phyloP scores from a whole-genome alignment of 2,797 vertebrate genomes.

The Euphonia xanthogaster region DNA sequence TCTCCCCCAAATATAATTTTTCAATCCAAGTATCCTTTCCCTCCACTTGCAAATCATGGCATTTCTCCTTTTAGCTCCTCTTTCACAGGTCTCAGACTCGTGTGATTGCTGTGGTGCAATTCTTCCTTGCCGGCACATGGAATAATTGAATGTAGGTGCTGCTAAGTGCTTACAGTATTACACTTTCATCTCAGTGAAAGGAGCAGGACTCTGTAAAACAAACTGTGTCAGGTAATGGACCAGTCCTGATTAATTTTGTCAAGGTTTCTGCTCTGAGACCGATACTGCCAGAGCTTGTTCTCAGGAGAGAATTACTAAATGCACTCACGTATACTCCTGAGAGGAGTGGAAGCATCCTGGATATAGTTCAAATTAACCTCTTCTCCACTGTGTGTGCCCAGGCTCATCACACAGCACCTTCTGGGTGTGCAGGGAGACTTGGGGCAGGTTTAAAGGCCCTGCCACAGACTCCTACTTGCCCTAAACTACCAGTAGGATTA shows the following conservation, averaged over 20 bases:
- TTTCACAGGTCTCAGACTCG: neutral
- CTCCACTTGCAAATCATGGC: neutral
- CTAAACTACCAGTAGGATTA: neutral
- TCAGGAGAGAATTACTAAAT: neutral
- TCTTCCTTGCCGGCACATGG: neutral
- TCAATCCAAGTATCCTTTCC: neutral
- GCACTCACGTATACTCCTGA: conserved; percentile 29
- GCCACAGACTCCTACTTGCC: neutral
- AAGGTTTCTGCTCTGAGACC: conserved; percentile 26
- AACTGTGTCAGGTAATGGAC: conserved; percentile 54
- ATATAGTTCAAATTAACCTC: conserved; percentile 10
- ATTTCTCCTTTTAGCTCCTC: neutral
- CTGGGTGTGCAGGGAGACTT: neutral
- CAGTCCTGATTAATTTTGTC: conserved; percentile 59
- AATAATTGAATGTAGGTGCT: neutral
- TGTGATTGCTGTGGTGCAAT: neutral
- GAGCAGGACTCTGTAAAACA: conserved; percentile 37
- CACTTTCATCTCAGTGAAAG: conserved; percentile 7
- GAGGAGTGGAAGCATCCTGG: conserved; percentile 1
- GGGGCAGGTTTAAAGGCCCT: neutral
- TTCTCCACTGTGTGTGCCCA: neutral
- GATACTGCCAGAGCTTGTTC: neutral
- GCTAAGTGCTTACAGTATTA: conserved; percentile 31
- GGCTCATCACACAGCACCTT: neutral
- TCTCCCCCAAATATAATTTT: neutral